These are phyloP conservation scores for Microplitis demolitor DNA, from an alignment of 1,140 invertebrate genomes.

Conservation along the genomic window DNA sequence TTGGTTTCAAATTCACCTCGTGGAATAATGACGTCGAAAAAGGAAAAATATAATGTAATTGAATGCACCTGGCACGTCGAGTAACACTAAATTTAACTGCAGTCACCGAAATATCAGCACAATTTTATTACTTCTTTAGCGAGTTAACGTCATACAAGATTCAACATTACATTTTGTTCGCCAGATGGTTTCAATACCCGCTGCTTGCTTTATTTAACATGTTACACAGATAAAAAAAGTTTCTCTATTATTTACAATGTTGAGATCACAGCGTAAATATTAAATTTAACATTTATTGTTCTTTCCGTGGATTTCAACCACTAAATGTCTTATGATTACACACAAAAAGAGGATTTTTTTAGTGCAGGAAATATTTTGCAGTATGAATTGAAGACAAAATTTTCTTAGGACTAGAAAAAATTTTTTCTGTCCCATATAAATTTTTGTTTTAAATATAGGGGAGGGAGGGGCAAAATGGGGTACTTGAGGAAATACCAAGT, in stretches of 20 bases:
- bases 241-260: neutral
- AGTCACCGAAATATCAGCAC: conserved; percentile 28
- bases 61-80: neutral
- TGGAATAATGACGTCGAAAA: neutral
- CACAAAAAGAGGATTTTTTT: no score
- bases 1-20: neutral
- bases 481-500: no score
- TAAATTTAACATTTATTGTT: neutral
- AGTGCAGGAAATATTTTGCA: no score
- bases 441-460: no score
- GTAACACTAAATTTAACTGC: neutral
- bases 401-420: no score
- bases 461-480: no score
- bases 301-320: neutral
- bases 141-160: conserved; percentile 13
- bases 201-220: conserved; percentile 8
- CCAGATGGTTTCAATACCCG: conserved; percentile 21
- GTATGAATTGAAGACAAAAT: no score
- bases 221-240: neutral
- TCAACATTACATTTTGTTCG: neutral
- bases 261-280: neutral
- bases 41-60: neutral
- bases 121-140: conserved; percentile 32
- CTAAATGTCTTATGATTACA: no score
- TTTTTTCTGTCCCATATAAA: no score